Percentiles rank a stretch among this genome's conserved stretches.
These are phyloP conservation scores for Metacarcinus magister DNA, from an alignment of 2,888 invertebrate genomes.

Conservation along the genomic window DNA sequence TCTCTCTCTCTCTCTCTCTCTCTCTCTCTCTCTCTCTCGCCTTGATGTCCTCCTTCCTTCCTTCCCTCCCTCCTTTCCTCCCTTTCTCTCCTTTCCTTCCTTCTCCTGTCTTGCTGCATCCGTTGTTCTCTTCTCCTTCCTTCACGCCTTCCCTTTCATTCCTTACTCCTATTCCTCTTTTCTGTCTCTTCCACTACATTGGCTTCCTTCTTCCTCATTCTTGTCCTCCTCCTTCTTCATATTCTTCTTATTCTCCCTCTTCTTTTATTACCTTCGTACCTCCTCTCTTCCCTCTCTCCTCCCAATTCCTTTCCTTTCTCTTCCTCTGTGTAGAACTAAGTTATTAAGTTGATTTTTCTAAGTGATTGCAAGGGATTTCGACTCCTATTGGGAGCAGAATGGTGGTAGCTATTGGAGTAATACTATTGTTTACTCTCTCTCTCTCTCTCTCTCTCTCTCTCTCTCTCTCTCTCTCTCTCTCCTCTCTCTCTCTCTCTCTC, in stretches of 20 bases:
- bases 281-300: no score
- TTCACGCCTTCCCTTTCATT: no score
- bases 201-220: no score
- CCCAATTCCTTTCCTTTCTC: no score
- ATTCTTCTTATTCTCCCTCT: no score
- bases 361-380: neutral
- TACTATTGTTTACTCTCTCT: neutral
- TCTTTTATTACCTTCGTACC: no score
- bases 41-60: neutral
- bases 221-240: no score
- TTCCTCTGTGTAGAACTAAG: neutral
- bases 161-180: no score
- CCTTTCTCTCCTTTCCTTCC: neutral
- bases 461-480: neutral
- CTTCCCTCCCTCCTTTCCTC: neutral
- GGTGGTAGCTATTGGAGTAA: neutral
- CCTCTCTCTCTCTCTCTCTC: no score
- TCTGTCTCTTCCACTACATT: no score
- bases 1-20: neutral
- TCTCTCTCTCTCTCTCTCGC: neutral
- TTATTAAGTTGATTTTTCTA: neutral
- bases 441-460: constrained; percentile 26
- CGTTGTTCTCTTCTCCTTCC: no score
- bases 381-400: neutral
- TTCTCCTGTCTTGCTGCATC: neutral